Base-by-base conservation (phyloP, 2,888 invertebrate genomes). In the Philonicus albiceps region DNA sequence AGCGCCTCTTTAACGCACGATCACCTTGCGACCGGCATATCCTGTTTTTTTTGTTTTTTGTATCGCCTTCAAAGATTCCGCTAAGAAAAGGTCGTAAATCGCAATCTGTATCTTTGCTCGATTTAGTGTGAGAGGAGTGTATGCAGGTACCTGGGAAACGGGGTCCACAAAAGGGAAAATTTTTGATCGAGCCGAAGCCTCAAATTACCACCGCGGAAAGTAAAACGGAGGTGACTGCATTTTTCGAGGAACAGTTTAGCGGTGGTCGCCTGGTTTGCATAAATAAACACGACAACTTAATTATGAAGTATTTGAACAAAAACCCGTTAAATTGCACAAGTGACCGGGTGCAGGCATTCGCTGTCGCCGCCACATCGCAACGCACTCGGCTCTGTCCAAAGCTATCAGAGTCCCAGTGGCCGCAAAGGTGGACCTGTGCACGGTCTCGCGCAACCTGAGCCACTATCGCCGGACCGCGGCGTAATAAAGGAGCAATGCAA, bases 241-340 rank as follows among this genome's bases (percentile, higher is more conserved):
- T 53, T 81, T 81, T 81, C 27, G 37, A n/a, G 81, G 55, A 81
- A 81, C 53, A 81, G 19, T 81, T 85, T 73, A 53, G 40, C 85
- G 49, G 74, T 74, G 53, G 74, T 85, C 85, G 43, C 85, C 34
- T 85, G 85, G 53, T 85, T 75, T 74, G 49, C 85, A 85, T 85
- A 85, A 85, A 85, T 53, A 85, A 85, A 85, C 74, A 85, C 74
- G 85, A 85, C 85, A 75, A 85, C 85, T 75, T 85, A 85, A 85
- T 85, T 85, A 85, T 85, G 53, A 85, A 85, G 85, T 75, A 85
- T 85, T 85, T 73, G 74, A 75, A 53, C 34, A 75, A 75, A 85
- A 84, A 84, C 81, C 49, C 81, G 81, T 81, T 81, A 34, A 81
- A 31, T 81, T 81, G 81, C 81, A 81, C 34, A 80, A 81, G 81